Percentiles rank a stretch among this genome's conserved stretches.
Evolutionary conservation across 1,140 invertebrate species (phyloP).

Genomic region (Zaprionus inermis): DNA sequence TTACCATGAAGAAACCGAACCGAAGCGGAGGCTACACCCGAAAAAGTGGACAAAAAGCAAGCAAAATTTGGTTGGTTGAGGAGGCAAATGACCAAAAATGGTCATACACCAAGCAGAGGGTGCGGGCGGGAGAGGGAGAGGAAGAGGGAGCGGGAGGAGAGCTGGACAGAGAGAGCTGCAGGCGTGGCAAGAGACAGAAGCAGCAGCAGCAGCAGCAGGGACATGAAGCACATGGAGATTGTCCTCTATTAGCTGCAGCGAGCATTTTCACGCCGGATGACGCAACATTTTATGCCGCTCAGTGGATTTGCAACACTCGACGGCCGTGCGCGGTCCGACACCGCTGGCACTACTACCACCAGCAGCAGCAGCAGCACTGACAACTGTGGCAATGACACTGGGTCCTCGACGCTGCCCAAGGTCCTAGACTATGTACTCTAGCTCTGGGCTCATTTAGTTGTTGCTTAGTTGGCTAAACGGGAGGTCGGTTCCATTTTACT

Average conservation of each 20-base stretch:
- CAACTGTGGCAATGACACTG: constrained; percentile 39
- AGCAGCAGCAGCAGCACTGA: not conserved
- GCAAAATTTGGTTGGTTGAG: constrained; percentile 6
- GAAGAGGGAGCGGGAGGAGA: not conserved
- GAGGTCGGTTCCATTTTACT: not conserved
- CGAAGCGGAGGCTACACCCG: constrained; percentile 32
- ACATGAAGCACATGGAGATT: constrained; percentile 6
- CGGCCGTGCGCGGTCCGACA: not conserved
- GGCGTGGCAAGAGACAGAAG: not conserved
- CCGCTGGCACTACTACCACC: constrained; percentile 1
- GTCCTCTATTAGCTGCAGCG: constrained; percentile 66
- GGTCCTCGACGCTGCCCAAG: not conserved
- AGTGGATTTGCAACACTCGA: constrained; percentile 76
- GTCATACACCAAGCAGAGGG: constrained; percentile 32
- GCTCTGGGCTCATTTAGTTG: not conserved
- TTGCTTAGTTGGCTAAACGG: not conserved
- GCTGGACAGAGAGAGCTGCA: not conserved
- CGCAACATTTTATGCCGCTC: constrained; percentile 73
- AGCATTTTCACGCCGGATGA: constrained; percentile 65
- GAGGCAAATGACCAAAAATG: constrained; percentile 16
- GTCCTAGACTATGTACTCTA: not conserved
- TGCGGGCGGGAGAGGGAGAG: too few relatives aligned
- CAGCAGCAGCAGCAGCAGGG: not conserved
- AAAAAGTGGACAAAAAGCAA: constrained; percentile 27
- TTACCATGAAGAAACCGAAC: constrained; percentile 50